phyloP scores from a whole-genome alignment of 2,888 invertebrate genomes.

The Dicyrtoma fusca region DNA sequence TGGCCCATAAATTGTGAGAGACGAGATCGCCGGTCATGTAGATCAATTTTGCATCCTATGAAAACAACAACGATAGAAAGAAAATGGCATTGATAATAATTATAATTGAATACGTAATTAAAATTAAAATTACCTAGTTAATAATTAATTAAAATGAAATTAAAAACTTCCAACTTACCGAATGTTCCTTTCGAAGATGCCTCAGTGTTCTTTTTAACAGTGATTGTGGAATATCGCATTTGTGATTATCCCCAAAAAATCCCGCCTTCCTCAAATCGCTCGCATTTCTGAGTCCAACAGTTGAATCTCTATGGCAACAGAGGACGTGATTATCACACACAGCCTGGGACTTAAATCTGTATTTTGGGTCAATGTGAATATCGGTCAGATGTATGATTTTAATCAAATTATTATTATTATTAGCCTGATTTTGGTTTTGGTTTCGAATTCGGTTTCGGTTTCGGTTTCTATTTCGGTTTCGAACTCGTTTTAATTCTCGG shows the following conservation, averaged over 20 bases:
- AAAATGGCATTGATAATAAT: no score
- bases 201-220: conserved; percentile 70
- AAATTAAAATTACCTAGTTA: no score
- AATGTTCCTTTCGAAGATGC: conserved; percentile 65
- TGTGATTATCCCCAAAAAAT: conserved; percentile 78
- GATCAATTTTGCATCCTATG: conserved; percentile 59
- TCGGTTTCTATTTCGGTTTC: no score
- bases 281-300: no score
- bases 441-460: not conserved
- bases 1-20: conserved; percentile 64
- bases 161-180: no score
- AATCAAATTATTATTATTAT: no score
- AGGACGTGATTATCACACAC: conserved; percentile 72
- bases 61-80: no score
- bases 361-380: conserved; percentile 77
- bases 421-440: conserved; percentile 26
- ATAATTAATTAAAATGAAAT: no score
- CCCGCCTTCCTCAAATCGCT: conserved; percentile 65
- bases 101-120: no score
- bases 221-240: conserved; percentile 76
- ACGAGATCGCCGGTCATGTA: conserved; percentile 64
- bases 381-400: conserved; percentile 73
- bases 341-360: conserved; percentile 69
- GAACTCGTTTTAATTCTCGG: no score
- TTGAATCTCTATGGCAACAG: conserved; percentile 71